phyloP scores from a whole-genome alignment of 2,113 vertebrate genomes.

The Narcine bancroftii region DNA sequence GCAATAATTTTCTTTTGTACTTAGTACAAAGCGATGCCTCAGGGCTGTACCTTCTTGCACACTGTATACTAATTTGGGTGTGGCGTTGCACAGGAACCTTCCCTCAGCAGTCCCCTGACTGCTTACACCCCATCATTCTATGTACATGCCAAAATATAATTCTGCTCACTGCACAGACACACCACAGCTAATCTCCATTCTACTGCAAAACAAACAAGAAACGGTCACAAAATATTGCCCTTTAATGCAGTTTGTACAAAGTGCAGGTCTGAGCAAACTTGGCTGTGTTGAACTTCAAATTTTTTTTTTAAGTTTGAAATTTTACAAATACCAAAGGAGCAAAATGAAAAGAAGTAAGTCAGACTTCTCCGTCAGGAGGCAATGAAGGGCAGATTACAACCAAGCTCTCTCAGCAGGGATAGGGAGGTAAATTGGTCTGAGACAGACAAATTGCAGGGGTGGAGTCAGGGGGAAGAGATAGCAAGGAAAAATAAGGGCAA shows the following conservation, averaged over 20 bases:
- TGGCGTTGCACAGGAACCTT: too few species aligned
- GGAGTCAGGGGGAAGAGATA: not conserved
- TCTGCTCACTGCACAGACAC: not conserved
- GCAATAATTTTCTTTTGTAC: too few species aligned
- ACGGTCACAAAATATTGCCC: not conserved
- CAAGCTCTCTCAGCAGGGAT: not conserved
- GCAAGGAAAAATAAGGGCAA: not conserved
- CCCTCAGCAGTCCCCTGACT: too few species aligned
- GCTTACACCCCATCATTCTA: too few species aligned
- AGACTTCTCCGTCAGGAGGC: conserved; percentile 14
- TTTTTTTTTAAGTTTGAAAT: too few species aligned
- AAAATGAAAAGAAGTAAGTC: conserved; percentile 31
- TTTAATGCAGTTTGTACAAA: not conserved
- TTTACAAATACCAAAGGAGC: not conserved
- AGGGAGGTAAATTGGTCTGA: conserved; percentile 38
- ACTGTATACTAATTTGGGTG: too few species aligned
- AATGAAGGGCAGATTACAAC: conserved; percentile 40
- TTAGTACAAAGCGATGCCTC: too few species aligned
- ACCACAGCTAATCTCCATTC: not conserved
- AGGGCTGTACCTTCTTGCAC: too few species aligned
- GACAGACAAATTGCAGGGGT: too few species aligned
- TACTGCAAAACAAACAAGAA: not conserved
- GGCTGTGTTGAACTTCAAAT: not conserved
- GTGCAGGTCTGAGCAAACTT: not conserved
- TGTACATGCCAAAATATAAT: not conserved